Evolutionary conservation across 1,140 invertebrate genomes (phyloP).

Genomic region (Bombus sylvicola): DNA sequence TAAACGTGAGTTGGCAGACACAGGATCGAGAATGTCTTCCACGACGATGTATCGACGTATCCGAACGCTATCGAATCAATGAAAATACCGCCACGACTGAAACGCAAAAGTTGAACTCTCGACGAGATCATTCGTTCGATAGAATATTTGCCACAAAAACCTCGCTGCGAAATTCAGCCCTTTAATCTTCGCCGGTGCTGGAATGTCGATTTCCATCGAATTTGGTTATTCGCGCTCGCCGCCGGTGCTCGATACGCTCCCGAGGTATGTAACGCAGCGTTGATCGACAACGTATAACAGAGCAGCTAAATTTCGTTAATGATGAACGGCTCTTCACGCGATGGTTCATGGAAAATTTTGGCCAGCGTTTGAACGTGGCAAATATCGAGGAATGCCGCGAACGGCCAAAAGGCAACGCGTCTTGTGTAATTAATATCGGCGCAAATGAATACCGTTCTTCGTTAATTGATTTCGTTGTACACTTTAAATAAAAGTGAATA

Average conservation of each 20-base stretch:
- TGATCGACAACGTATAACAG: slow-evolving; percentile 24
- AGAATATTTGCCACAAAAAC: slow-evolving; percentile 28
- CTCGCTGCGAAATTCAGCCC: not conserved
- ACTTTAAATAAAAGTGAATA: slow-evolving; percentile 5
- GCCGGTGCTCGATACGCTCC: not conserved
- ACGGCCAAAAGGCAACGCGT: slow-evolving; percentile 11
- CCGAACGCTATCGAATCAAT: not conserved
- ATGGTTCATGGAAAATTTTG: slow-evolving; percentile 8
- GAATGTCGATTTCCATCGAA: slow-evolving; percentile 33
- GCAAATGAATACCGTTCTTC: not conserved
- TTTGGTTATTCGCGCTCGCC: not conserved
- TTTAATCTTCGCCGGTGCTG: slow-evolving; percentile 18
- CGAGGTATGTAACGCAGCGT: slow-evolving; percentile 7
- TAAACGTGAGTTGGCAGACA: no score
- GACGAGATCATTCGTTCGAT: not conserved
- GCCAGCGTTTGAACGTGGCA: not conserved
- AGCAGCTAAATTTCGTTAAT: slow-evolving; percentile 38
- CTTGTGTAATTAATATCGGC: slow-evolving; percentile 31
- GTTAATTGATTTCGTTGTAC: slow-evolving; percentile 12
- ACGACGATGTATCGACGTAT: not conserved
- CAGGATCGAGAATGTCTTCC: no score
- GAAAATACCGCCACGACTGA: not conserved
- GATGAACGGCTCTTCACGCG: slow-evolving; percentile 14
- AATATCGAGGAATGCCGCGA: not conserved
- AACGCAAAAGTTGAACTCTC: not conserved